Evolutionary conservation across 2,797 vertebrate genomes (phyloP).

Genomic region (Echiichthys vipera): DNA sequence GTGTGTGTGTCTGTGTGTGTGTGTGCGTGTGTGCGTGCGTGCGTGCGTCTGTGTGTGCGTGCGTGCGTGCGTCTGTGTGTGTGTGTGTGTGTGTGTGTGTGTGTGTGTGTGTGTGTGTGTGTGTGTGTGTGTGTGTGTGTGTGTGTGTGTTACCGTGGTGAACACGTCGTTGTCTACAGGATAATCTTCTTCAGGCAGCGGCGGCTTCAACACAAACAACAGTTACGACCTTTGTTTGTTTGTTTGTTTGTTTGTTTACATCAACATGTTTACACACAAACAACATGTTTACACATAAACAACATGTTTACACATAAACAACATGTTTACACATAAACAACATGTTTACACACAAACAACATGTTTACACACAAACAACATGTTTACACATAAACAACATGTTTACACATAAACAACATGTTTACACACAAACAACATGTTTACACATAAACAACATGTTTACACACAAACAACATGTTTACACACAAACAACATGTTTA

Average conservation of each 20-base stretch:
- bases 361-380: too few relatives aligned
- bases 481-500: too few relatives aligned
- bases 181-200: slow-evolving; percentile 91
- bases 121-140: slow-evolving; percentile 10
- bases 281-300: too few relatives aligned
- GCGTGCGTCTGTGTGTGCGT: not conserved
- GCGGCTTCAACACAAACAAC: slow-evolving; percentile 82
- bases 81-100: too few relatives aligned
- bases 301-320: too few relatives aligned
- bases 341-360: too few relatives aligned
- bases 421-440: too few relatives aligned
- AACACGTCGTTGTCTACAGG: slow-evolving; percentile 58
- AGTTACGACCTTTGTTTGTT: too few relatives aligned
- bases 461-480: slow-evolving; percentile 4
- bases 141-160: slow-evolving; percentile 38
- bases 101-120: slow-evolving; percentile 12
- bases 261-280: too few relatives aligned
- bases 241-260: too few relatives aligned
- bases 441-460: too few relatives aligned
- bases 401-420: too few relatives aligned
- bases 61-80: not conserved
- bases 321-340: slow-evolving; percentile 7
- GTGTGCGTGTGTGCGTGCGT: not conserved
- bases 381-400: slow-evolving; percentile 3
- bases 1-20: slow-evolving; percentile 8